Evolutionary conservation across 2,888 invertebrate species (phyloP).

Genomic region (Lasioglossum malachurum): DNA sequence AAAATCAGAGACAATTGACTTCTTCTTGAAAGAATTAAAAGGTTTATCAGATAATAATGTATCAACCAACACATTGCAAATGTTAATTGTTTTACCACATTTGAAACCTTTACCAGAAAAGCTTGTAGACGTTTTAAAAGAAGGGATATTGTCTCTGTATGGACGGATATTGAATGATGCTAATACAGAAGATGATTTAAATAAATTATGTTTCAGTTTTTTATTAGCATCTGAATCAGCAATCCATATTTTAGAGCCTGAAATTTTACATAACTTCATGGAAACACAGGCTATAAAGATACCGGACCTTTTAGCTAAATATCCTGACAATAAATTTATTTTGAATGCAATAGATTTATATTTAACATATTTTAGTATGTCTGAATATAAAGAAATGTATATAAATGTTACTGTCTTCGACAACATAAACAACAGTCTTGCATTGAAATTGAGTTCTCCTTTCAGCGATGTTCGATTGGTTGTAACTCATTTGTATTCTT

Average conservation of each 20-base stretch:
- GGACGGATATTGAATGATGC: constrained; percentile 61
- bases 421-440: constrained; percentile 60
- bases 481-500: constrained; percentile 90
- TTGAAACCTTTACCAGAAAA: constrained; percentile 70
- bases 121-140: constrained; percentile 66
- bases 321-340: constrained; percentile 72
- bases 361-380: constrained; percentile 71
- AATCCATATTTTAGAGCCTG: constrained; percentile 86
- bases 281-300: constrained; percentile 65
- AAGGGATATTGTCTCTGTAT: constrained; percentile 67
- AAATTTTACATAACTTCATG: constrained; percentile 85
- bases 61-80: constrained; percentile 73
- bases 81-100: constrained; percentile 79
- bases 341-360: constrained; percentile 77
- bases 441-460: constrained; percentile 76
- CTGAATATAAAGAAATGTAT: constrained; percentile 63
- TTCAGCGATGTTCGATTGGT: constrained; percentile 87
- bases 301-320: constrained; percentile 66
- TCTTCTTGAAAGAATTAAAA: constrained; percentile 70
- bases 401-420: constrained; percentile 76
- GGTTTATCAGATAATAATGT: constrained; percentile 69
- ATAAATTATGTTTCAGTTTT: constrained; percentile 83
- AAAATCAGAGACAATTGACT: constrained; percentile 75
- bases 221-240: constrained; percentile 87
- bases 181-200: constrained; percentile 39